A percentile compares a stretch with the other conserved stretches of the same genome.
phyloP scores from a whole-genome alignment of 1,140 invertebrate genomes.

The Zophobas morio region DNA sequence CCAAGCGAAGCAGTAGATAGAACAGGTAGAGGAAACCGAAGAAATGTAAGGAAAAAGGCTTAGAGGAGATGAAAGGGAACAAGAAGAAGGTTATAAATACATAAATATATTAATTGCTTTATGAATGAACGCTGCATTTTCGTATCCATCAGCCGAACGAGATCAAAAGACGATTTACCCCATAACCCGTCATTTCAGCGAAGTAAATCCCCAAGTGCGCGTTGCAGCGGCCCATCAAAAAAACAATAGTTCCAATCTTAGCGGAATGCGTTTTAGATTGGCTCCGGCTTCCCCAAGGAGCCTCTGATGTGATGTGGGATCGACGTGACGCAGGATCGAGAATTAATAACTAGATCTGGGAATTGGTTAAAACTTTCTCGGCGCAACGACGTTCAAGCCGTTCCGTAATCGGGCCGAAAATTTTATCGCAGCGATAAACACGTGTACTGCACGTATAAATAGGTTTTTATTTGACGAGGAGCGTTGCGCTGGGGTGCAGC shows the following conservation, averaged over 20 bases:
- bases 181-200: no score
- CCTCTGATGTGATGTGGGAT: conserved; percentile 55
- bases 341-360: conserved; percentile 57
- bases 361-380: conserved; percentile 43
- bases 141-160: conserved; percentile 18
- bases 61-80: no score
- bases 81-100: no score
- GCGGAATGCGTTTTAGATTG: conserved; percentile 37
- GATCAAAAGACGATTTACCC: background rate
- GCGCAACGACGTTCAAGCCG: background rate
- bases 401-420: background rate
- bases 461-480: conserved; percentile 21
- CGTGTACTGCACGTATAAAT: conserved; percentile 41
- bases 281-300: conserved; percentile 35
- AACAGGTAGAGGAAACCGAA: no score
- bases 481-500: background rate
- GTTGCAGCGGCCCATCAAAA: conserved; percentile 1
- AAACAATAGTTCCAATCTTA: conserved; percentile 36
- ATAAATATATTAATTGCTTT: conserved; percentile 40
- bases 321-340: conserved; percentile 52
- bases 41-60: no score
- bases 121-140: conserved; percentile 35
- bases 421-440: conserved; percentile 37
- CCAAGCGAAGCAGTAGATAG: no score
- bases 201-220: no score